Evolutionary conservation across 2,888 invertebrate species (phyloP).

Genomic region (Caenorhabditis sp.): DNA sequence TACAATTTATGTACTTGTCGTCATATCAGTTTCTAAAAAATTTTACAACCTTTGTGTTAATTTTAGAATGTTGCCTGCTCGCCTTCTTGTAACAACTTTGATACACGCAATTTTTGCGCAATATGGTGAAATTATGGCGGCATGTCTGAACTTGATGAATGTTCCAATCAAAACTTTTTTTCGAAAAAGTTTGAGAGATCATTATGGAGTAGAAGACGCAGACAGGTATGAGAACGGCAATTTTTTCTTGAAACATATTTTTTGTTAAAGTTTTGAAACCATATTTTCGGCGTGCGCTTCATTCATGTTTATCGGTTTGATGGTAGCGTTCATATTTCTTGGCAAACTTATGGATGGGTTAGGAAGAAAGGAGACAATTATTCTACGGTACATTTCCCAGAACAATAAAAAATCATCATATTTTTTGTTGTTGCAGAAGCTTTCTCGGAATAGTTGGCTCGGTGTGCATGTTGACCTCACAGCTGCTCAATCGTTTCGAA

Average conservation of each 20-base stretch:
- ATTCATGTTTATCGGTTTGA: constrained; percentile 57
- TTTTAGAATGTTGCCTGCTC: constrained; percentile 3
- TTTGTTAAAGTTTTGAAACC: constrained; percentile 56
- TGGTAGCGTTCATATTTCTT: constrained; percentile 54
- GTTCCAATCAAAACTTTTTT: constrained; percentile 57
- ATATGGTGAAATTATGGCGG: constrained; percentile 61
- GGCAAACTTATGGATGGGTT: constrained; percentile 60
- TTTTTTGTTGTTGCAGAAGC: constrained; percentile 29
- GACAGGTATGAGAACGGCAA: constrained; percentile 13
- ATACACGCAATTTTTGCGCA: constrained; percentile 59
- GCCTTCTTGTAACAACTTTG: constrained; percentile 46
- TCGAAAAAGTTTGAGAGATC: constrained; percentile 39
- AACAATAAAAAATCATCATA: no score
- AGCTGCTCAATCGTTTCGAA: constrained; percentile 49
- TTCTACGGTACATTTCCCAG: constrained; percentile 40
- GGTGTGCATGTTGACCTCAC: constrained; percentile 49
- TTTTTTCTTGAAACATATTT: not conserved
- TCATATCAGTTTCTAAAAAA: no score
- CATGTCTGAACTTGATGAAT: constrained; percentile 58
- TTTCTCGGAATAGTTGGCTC: constrained; percentile 55
- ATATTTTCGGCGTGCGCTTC: constrained; percentile 59
- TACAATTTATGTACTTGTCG: not conserved
- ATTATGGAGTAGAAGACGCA: constrained; percentile 40
- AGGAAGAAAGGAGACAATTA: constrained; percentile 57
- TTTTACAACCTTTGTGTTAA: no score